Evolutionary conservation across 2,113 vertebrate species (phyloP).

Genomic region (Fregata magnificens): DNA sequence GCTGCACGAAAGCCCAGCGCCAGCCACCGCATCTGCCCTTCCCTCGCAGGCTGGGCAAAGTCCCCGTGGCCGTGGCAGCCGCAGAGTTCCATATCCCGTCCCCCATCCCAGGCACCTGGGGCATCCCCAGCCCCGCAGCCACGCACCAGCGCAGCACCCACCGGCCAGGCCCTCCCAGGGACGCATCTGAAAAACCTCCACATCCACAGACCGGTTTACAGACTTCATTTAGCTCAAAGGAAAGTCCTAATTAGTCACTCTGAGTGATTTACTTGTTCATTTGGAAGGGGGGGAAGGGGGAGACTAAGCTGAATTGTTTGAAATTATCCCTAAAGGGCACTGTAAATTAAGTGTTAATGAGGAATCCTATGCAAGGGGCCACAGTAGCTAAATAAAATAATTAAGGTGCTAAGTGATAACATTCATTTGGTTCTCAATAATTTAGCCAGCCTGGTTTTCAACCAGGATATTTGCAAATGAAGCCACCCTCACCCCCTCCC

Average conservation of each 20-base stretch:
- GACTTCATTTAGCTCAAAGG: conserved; percentile 51
- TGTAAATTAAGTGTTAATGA: conserved; percentile 70
- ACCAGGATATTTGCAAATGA: conserved; percentile 65
- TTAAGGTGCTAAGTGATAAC: conserved; percentile 63
- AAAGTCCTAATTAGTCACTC: conserved; percentile 64
- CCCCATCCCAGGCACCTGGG: neutral
- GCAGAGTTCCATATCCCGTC: neutral
- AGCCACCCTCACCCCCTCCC: neutral
- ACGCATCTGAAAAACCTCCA: neutral
- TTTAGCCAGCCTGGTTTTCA: conserved; percentile 12
- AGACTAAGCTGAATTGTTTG: conserved; percentile 53
- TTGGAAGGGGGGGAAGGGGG: neutral
- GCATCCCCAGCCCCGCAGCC: neutral
- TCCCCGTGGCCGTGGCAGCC: neutral
- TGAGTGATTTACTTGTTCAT: conserved; percentile 60
- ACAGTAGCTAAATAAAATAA: conserved; percentile 65
- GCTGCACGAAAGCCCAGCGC: neutral
- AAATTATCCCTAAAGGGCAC: conserved; percentile 69
- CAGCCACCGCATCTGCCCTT: neutral
- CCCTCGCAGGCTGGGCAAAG: neutral
- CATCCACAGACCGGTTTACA: neutral
- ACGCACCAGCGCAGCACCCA: neutral
- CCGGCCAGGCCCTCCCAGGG: neutral
- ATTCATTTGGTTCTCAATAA: conserved; percentile 51
- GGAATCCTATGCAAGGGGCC: conserved; percentile 62